Conservation (phyloP, 2,797 vertebrate species). For the Momotus momota region DNA sequence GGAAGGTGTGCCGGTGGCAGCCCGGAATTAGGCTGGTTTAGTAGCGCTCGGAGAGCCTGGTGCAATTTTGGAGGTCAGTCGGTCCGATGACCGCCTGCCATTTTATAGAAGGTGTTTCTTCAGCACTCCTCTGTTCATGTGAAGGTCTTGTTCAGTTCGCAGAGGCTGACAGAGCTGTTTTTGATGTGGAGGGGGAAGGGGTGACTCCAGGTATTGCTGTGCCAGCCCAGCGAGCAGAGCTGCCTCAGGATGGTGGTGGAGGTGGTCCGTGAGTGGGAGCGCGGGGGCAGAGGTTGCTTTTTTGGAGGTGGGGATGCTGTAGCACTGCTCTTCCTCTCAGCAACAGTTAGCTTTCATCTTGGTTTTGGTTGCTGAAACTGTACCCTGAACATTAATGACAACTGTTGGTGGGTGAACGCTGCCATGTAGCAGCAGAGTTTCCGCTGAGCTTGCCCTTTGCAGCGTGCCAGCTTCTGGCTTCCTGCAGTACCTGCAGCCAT, state of each 20-base stretch:
- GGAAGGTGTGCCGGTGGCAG: background rate
- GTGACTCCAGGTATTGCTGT: rapidly evolving
- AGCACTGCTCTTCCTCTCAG: background rate
- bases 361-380: conserved; percentile 4
- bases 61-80: rapidly evolving
- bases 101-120: background rate
- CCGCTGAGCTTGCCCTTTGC: conserved; percentile 15
- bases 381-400: background rate
- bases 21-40: background rate
- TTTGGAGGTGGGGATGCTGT: background rate
- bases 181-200: background rate
- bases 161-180: background rate
- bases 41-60: background rate
- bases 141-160: background rate
- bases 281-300: background rate
- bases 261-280: rapidly evolving
- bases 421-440: background rate
- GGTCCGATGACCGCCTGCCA: background rate
- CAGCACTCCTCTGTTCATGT: background rate
- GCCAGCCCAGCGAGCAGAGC: background rate
- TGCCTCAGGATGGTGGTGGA: rapidly evolving
- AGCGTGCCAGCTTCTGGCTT: conserved; percentile 38
- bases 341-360: conserved; percentile 5
- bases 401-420: background rate
- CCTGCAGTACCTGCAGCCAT: conserved; percentile 29